Evolutionary conservation across 1,140 invertebrate genomes (phyloP).

Genomic region (Ceratina australensis): DNA sequence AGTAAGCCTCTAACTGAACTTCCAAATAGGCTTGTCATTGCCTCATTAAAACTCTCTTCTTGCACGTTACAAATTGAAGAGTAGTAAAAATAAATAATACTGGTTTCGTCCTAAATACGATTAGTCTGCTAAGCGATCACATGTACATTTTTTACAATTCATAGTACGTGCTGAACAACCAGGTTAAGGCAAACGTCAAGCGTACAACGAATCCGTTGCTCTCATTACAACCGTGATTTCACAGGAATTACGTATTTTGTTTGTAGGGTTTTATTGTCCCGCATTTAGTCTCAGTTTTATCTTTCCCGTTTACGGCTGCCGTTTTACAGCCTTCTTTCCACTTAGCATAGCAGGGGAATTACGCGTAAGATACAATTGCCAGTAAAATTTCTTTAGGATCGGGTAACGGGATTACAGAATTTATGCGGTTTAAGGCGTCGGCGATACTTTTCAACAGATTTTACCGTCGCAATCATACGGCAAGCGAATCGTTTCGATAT

Average conservation of each 20-base stretch:
- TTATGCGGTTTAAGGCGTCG: background rate
- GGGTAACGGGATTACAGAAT: background rate
- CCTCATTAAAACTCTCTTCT: background rate
- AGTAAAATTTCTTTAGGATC: background rate
- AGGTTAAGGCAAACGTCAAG: background rate
- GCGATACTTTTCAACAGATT: background rate
- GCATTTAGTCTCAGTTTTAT: constrained; percentile 12
- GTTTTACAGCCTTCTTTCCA: constrained; percentile 21
- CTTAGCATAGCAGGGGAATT: constrained; percentile 13
- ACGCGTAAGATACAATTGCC: background rate
- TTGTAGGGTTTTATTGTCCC: constrained; percentile 19
- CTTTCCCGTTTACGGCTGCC: constrained; percentile 31
- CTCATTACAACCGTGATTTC: background rate
- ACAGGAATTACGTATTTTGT: background rate
- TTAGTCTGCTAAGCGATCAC: background rate
- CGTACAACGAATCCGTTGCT: background rate
- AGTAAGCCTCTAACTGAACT: constrained; percentile 1
- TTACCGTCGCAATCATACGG: background rate
- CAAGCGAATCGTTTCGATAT: background rate
- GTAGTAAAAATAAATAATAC: background rate
- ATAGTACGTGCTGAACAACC: background rate
- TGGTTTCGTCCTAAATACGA: background rate
- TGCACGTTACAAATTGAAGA: background rate
- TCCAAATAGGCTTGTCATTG: background rate
- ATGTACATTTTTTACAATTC: too few species aligned